These are phyloP conservation scores for Synodontis membranacea DNA, from an alignment of 2,113 vertebrate species.

Conservation along the genomic window DNA sequence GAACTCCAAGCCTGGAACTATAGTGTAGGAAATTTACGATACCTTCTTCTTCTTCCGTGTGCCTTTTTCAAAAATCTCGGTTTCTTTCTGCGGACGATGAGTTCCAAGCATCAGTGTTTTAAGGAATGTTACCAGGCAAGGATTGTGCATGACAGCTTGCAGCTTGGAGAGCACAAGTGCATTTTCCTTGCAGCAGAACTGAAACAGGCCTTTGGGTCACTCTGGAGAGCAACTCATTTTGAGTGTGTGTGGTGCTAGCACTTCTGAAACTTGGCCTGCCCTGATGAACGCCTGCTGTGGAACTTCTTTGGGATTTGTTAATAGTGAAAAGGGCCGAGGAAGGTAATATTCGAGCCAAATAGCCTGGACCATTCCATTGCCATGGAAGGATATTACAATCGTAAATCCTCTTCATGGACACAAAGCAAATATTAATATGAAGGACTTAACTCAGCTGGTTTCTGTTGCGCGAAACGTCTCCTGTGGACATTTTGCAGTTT, in stretches of 20 bases:
- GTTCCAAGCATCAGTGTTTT: constrained; percentile 56
- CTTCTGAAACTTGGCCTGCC: constrained; percentile 49
- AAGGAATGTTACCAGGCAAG: constrained; percentile 37
- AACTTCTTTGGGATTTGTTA: constrained; percentile 31
- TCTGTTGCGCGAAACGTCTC: constrained; percentile 31
- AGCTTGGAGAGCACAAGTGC: constrained; percentile 21
- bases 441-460: constrained; percentile 61
- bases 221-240: constrained; percentile 20
- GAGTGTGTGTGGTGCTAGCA: constrained; percentile 54
- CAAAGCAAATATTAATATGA: constrained; percentile 61
- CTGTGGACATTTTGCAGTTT: constrained; percentile 1
- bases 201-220: neutral
- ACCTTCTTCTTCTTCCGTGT: constrained; percentile 66
- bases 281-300: constrained; percentile 57
- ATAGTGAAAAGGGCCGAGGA: constrained; percentile 4
- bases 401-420: constrained; percentile 32
- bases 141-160: constrained; percentile 15
- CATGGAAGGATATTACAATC: constrained; percentile 49
- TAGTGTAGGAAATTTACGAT: constrained; percentile 77
- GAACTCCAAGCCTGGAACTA: constrained; percentile 92
- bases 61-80: constrained; percentile 72
- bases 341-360: neutral
- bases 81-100: constrained; percentile 45
- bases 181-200: neutral
- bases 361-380: constrained; percentile 34